A percentile compares a stretch with the other conserved stretches of the same genome.
phyloP scores from a whole-genome alignment of 2,113 vertebrate species.

The Sceloporus undulatus region DNA sequence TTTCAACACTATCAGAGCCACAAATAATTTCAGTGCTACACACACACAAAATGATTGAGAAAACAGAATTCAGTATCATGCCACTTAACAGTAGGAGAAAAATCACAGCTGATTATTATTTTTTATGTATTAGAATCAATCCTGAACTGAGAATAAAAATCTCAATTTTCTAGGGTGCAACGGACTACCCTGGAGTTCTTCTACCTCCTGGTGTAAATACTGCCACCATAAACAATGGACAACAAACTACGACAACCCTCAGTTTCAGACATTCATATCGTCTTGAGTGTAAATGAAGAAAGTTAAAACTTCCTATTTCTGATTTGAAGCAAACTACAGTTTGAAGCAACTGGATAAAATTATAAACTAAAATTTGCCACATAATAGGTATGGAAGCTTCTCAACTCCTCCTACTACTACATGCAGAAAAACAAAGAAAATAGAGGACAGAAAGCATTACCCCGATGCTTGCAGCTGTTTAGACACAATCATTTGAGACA shows the following conservation, averaged over 20 bases:
- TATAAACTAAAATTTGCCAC: background rate
- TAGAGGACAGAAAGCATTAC: background rate
- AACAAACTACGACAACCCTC: background rate
- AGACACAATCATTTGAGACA: background rate
- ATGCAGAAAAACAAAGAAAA: background rate
- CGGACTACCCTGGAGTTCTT: background rate
- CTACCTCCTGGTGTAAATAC: background rate
- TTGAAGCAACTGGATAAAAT: background rate
- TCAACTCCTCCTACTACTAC: background rate
- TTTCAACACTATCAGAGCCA: background rate
- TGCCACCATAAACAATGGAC: background rate
- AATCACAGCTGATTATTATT: background rate
- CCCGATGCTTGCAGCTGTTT: background rate
- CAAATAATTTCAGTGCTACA: background rate
- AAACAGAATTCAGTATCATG: background rate
- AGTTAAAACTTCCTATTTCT: background rate
- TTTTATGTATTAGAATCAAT: background rate
- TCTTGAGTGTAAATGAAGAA: background rate
- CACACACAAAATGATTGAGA: background rate
- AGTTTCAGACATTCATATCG: background rate
- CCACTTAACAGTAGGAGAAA: background rate
- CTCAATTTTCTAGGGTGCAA: background rate
- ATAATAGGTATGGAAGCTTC: background rate
- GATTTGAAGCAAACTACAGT: background rate
- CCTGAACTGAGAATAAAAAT: background rate